These are phyloP conservation scores for Callyntrura guangdongensis DNA, from an alignment of 2,888 invertebrate genomes.

Conservation along the genomic window DNA sequence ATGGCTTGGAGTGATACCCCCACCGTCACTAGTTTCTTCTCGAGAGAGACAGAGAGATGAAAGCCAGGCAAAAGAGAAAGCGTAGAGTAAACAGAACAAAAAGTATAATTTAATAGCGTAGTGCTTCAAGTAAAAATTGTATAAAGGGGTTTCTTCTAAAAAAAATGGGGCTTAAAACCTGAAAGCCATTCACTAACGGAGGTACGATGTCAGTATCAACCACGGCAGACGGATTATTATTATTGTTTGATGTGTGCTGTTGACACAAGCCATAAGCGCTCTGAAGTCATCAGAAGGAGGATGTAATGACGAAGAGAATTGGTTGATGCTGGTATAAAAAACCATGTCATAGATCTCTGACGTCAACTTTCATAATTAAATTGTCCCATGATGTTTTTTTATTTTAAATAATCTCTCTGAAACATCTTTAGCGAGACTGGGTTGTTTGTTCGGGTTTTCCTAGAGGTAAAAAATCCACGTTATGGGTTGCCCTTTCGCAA, in stretches of 20 bases:
- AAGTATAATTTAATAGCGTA: background rate
- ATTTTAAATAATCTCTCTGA: background rate
- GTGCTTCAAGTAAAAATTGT: background rate
- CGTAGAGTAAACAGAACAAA: conserved; percentile 22
- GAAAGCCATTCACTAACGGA: background rate
- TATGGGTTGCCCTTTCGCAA: too few relatives aligned
- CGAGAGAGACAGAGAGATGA: background rate
- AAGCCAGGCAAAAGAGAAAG: conserved; percentile 1
- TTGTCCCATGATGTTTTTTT: background rate
- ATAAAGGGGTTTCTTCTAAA: background rate
- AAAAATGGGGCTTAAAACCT: background rate
- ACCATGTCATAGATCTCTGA: background rate
- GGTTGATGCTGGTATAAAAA: background rate
- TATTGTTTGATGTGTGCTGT: conserved; percentile 23
- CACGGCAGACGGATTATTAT: background rate
- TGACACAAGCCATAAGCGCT: conserved; percentile 14
- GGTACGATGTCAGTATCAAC: background rate
- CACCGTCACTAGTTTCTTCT: background rate
- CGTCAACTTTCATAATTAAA: background rate
- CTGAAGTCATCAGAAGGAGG: background rate
- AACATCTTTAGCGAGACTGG: too few relatives aligned
- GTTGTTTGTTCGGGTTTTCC: too few relatives aligned
- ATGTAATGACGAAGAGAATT: background rate
- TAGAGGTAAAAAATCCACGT: too few relatives aligned
- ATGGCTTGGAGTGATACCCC: background rate